Evolutionary conservation across 23 tunicate species (phyloP), one percentile per base, ranked within the genome.

Genomic region (Trididemnum clinides): DNA sequence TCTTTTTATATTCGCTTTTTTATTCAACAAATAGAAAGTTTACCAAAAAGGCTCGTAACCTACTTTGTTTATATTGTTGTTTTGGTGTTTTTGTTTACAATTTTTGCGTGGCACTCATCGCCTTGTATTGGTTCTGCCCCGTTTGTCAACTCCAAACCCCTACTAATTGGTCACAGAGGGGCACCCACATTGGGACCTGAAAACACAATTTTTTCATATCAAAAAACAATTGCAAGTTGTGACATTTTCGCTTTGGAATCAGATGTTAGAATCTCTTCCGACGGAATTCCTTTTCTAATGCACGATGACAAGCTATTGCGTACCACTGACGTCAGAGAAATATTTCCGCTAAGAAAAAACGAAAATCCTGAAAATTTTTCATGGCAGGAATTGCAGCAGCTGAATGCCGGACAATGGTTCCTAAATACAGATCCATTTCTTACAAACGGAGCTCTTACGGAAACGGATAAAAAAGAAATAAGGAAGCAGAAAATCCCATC

Each of bases 331-430:
- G 97, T 92, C 35, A 71, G 0, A 23, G 80, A 80, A 3, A 80
- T 84, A 28, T 92, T 92, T 80, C 92, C 97, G 6, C 38, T 33
- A 39, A 63, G 82, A 32, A 57, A 36, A 80, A 29, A 88, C 34
- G 73, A 88, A 18, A n/a, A 12, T 0, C 57, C 97, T 1, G 89
- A 79, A 38, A 63, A 44, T 7, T 92, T 92, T 62, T 54, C 87
- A 18, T 92, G 97, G 97, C 39, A 37, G 21, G 89, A 92, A 78
- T 76, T 92, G 27, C 92, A 88, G 39, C 78, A 77, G 39, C 84
- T 92, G 10, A 82, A 92, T 71, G 92, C 97, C 18, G 97, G 97
- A 0, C 50, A 80, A 19, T 92, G 97, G 97, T 88, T 50, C 84
- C 77, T 92, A 1, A 33, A 84, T 28, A 36, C 58, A 0, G 83